Evolutionary conservation across 2,888 invertebrate species (phyloP).

Genomic region (Zhengitettix transpicula): DNA sequence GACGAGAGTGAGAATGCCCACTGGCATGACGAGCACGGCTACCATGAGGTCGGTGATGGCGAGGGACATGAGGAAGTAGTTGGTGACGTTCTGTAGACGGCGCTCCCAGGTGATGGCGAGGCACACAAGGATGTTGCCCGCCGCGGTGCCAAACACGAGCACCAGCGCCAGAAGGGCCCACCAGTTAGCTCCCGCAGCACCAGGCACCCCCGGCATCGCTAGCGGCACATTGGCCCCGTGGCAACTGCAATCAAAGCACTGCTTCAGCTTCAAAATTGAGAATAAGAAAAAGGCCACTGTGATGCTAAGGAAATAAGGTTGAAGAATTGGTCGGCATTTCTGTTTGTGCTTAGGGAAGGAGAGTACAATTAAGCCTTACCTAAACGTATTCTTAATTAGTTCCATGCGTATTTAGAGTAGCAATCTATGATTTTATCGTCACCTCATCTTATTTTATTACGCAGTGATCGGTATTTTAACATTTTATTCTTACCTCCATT

Average conservation of each 20-base stretch:
- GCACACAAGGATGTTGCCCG: slow-evolving; percentile 87
- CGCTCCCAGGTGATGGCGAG: slow-evolving; percentile 84
- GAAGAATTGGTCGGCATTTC: no score
- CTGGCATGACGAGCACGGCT: slow-evolving; percentile 87
- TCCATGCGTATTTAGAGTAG: no score
- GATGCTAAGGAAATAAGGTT: no score
- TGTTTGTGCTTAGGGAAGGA: no score
- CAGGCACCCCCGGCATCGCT: slow-evolving; percentile 9
- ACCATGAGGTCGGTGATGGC: slow-evolving; percentile 92
- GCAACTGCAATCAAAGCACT: neutral
- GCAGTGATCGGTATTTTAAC: no score
- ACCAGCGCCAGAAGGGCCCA: slow-evolving; percentile 64
- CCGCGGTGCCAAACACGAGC: slow-evolving; percentile 69
- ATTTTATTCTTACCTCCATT: no score
- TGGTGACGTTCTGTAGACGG: slow-evolving; percentile 87
- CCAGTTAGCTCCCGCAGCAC: slow-evolving; percentile 42
- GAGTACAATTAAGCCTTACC: no score
- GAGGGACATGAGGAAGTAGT: slow-evolving; percentile 90
- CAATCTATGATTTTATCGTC: no score
- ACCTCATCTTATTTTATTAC: no score
- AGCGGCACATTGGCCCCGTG: neutral
- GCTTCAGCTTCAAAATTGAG: no score
- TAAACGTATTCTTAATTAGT: no score
- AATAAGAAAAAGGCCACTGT: no score
- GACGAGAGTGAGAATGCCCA: slow-evolving; percentile 68